Base-by-base conservation (phyloP, 2,797 vertebrate genomes). In the Microctenopoma stevenorrisi region DNA sequence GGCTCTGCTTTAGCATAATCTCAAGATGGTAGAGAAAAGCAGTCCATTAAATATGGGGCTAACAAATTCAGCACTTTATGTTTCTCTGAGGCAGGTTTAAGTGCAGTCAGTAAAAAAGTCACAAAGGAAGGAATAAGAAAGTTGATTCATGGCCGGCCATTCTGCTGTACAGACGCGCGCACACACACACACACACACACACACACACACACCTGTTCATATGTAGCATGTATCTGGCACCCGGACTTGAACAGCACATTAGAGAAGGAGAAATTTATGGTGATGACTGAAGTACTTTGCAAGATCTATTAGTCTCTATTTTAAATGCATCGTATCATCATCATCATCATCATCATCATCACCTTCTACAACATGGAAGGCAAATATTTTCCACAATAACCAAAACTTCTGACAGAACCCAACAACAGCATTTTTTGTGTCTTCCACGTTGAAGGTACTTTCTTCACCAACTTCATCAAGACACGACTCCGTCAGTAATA, bases 1-100 rank as follows among this genome's bases (percentile, higher is more conserved):
- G 75, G 75, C 72, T 79, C 48, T 54, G 71, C 69, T 87, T 91
- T 86, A 89, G 87, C 89, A 90, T 92, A 94, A 94, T 93, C 92
- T 91, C 72, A 85, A 85, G 84, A 86, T 74, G 84, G 83, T 78
- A 64, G 68, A 76, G 83, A 81, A 81, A 88, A 74, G 83, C 72
- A 88, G 88, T 86, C 89, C 76, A 91, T 93, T 91, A 90, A 91
- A 91, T 83, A 70, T 44, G 47, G 76, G 78, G 75, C 78, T 85
- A 92, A 90, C 80, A 86, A 77, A 88, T 86, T 86, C 79, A 84
- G 78, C 78, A 86, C 85, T 87, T 88, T 74, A 85, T 88, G 76
- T 83, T 81, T 82, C 77, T 84, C 66, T 70, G 51, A 79, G 76
- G 84, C 76, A 86, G 86, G 79, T 76, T 91, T 81, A 86, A 87